Evolutionary conservation across 1,140 invertebrate species (phyloP), one percentile per base, ranked within the genome.

Genomic region (Homalodisca vitripennis): DNA sequence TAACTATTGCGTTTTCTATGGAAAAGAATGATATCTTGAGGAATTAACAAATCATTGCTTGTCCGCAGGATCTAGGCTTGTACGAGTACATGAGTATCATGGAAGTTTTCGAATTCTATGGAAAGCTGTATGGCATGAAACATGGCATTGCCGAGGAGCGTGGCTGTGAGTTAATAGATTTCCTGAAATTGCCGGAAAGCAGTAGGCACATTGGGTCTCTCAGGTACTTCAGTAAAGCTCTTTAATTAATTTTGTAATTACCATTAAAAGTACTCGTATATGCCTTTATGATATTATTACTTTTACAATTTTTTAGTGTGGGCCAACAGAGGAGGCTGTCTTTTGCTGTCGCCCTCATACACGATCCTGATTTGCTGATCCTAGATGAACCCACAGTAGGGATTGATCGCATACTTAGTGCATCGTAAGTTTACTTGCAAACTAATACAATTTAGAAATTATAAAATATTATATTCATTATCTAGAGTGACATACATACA

Each of bases 361-460:
- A 97, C 74, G 88, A 91, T 72, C 93, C 94, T 0, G 89, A 95
- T 78, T 80, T 97, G 0, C 80, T 98, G 0, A 94, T 97, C 63
- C 81, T 98, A 55, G 95, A 97, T 77, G 95, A 98, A 79, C 94
- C 94, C 0, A 97, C 94, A 0, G 94, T 95, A 10, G 94, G 94
- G 12, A 82, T 97, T 46, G 94, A 97, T 82, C 93, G 94, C 1
- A 82, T 96, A 70, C 79, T 97, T 22, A 85, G 94, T 79, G 89
- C 93, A 77, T 89, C 87, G 92, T 91, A 77, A 82, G 81, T 80
- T 74, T 69, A 41, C n/a, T n/a, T n/a, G n/a, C n/a, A n/a, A n/a
- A n/a, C n/a, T n/a, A n/a, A n/a, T n/a, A n/a, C n/a, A n/a, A n/a
- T n/a, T n/a, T n/a, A n/a, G n/a, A n/a, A n/a, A n/a, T n/a, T n/a